Evolutionary conservation across 2,113 vertebrate genomes (phyloP), one percentile per base, ranked within the genome.

Genomic region (Mohoua ochrocephala): DNA sequence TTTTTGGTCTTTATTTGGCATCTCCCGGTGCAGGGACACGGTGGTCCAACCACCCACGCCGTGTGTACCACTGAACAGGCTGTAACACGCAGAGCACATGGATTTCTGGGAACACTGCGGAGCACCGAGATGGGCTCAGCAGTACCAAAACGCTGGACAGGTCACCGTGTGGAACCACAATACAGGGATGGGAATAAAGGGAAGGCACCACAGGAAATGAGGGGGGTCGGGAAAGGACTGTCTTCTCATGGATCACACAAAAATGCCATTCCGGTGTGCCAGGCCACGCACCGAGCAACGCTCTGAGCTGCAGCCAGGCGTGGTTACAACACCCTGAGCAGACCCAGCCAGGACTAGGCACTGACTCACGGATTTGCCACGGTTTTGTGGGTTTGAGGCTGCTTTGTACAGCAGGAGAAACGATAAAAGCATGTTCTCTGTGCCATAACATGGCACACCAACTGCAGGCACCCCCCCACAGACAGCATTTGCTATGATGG

Each of bases 241-340:
- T 15, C 59, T 57, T 49, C 41, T 57, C 56, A n/a, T 2, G 54
- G 59, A 76, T 47, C 83, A 54, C 87, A 68, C 81, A 59, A 50
- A 95, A 95, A 84, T 30, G 64, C 57, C 45, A 3, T 64, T n/a
- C 84, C 71, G 77, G 35, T 71, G 87, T 14, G 79, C 39, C 60
- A 83, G 76, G 88, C 92, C 77, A 37, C 2, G 15, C 28, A 47
- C 63, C 33, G 45, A 95, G 88, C 5, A 19, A 14, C 4, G 73
- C 60, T 77, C n/a, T 12, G 84, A 96, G 93, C 79, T 88, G 89
- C 84, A 95, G 94, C 71, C 88, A 92, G 91, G 92, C 50, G 74
- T 70, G 88, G 89, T 70, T 94, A 86, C 76, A 83, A 33, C 59
- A 81, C 16, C 93, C 70, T 49, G 33, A 95, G 90, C 83, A 93